phyloP scores from a whole-genome alignment of 2,113 vertebrate species.

The Cichladusa arquata region DNA sequence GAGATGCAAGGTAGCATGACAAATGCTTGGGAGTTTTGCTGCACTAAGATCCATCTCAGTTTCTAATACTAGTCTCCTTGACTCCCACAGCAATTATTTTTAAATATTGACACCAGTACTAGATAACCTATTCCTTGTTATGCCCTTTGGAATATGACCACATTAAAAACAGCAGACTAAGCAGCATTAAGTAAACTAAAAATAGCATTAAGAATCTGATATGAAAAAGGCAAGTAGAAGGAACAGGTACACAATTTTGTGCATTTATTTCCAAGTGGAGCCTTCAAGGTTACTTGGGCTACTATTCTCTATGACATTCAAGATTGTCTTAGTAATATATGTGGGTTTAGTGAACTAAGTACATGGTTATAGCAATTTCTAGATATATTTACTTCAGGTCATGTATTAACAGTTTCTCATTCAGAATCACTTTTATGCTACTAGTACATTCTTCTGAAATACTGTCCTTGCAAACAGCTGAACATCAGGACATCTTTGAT shows the following conservation, averaged over 20 bases:
- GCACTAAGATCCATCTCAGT: background rate
- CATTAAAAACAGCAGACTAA: background rate
- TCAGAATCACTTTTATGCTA: background rate
- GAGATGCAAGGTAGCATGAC: background rate
- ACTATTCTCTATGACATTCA: background rate
- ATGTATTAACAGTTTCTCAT: background rate
- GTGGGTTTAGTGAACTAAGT: background rate
- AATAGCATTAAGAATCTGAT: background rate
- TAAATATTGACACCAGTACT: background rate
- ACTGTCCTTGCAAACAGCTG: background rate
- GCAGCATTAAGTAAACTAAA: background rate
- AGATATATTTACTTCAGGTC: background rate
- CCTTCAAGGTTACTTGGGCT: background rate
- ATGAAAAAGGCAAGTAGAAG: background rate
- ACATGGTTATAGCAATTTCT: background rate
- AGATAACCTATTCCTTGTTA: background rate
- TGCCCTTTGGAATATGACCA: background rate
- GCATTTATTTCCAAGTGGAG: background rate
- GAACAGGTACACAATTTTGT: background rate
- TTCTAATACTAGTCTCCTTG: background rate
- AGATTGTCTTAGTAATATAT: background rate
- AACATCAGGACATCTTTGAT: background rate
- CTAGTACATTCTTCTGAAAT: background rate
- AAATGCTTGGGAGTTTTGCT: background rate
- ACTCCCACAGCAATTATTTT: constrained; percentile 20